Conservation (phyloP, 1,140 invertebrate genomes). For the Trialeurodes vaporariorum region DNA sequence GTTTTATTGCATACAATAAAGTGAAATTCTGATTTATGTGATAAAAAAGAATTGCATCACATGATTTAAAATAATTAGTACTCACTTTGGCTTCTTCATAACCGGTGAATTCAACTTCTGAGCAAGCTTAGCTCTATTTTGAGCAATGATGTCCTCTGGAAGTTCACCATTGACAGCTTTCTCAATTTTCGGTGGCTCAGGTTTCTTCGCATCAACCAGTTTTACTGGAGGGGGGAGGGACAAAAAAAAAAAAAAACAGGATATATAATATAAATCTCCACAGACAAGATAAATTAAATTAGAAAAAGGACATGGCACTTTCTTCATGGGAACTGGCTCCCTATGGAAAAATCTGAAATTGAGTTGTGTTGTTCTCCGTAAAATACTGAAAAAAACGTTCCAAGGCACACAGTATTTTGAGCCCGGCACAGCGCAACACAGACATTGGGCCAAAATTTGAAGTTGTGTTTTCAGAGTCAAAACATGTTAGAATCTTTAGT, state of each 20-base stretch:
- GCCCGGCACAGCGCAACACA: no score
- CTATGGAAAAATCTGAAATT: no score
- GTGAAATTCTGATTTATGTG: no score
- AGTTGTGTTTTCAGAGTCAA: no score
- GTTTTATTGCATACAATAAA: not conserved
- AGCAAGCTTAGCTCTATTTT: slow-evolving; percentile 43
- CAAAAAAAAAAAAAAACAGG: not conserved
- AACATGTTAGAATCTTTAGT: no score
- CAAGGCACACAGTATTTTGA: no score
- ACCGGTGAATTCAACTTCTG: slow-evolving; percentile 52
- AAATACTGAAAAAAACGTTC: no score
- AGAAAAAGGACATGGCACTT: slow-evolving; percentile 2
- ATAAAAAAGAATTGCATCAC: no score
- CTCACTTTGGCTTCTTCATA: slow-evolving; percentile 36
- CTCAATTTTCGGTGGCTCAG: slow-evolving; percentile 24
- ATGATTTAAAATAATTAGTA: not conserved
- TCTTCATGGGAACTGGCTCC: no score
- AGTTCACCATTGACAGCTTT: slow-evolving; percentile 35
- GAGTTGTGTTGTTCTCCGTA: no score
- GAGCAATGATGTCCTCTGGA: slow-evolving; percentile 48
- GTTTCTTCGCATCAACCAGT: slow-evolving; percentile 5
- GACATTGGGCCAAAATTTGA: no score
- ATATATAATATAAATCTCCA: not conserved
- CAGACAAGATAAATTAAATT: not conserved
- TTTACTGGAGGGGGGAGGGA: no score